Evolutionary conservation across 2,113 vertebrate genomes (phyloP).

Genomic region (Rhineura floridana): DNA sequence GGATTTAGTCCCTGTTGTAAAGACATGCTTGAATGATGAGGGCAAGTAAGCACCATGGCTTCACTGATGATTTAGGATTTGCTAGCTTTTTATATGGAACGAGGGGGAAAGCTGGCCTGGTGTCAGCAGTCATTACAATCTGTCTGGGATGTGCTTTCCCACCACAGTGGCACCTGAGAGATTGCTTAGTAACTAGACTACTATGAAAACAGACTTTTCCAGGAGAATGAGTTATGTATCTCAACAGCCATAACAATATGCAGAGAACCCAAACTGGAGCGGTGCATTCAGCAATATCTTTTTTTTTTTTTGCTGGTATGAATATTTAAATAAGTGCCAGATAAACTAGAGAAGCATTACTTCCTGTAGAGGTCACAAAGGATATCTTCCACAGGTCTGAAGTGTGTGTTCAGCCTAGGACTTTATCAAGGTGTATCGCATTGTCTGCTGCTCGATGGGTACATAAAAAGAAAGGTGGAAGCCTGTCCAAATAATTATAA

Average conservation of each 20-base stretch:
- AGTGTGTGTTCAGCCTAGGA: background rate
- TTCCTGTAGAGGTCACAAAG: conserved; percentile 43
- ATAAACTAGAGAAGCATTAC: conserved; percentile 43
- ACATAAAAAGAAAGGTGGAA: background rate
- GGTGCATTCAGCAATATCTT: conserved; percentile 59
- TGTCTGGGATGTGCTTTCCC: conserved; percentile 59
- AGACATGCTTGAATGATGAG: conserved; percentile 55
- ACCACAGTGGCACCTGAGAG: conserved; percentile 51
- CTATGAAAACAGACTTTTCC: conserved; percentile 67
- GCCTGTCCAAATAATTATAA: too few relatives aligned
- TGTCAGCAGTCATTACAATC: conserved; percentile 61
- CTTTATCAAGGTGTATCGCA: background rate
- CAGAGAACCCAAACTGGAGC: conserved; percentile 47
- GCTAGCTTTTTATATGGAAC: conserved; percentile 58
- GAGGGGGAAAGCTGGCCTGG: conserved; percentile 45
- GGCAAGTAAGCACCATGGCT: conserved; percentile 42
- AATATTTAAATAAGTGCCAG: conserved; percentile 63
- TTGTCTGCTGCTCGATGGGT: background rate
- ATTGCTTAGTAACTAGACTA: conserved; percentile 51
- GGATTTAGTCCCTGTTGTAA: conserved; percentile 52
- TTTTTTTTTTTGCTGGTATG: conserved; percentile 52
- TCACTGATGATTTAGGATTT: conserved; percentile 59
- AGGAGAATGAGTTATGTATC: conserved; percentile 53
- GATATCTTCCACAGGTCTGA: conserved; percentile 24
- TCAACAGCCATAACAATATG: conserved; percentile 51